These are phyloP conservation scores for Trichopoda pennipes DNA, from an alignment of 2,888 invertebrate genomes.

Conservation along the genomic window DNA sequence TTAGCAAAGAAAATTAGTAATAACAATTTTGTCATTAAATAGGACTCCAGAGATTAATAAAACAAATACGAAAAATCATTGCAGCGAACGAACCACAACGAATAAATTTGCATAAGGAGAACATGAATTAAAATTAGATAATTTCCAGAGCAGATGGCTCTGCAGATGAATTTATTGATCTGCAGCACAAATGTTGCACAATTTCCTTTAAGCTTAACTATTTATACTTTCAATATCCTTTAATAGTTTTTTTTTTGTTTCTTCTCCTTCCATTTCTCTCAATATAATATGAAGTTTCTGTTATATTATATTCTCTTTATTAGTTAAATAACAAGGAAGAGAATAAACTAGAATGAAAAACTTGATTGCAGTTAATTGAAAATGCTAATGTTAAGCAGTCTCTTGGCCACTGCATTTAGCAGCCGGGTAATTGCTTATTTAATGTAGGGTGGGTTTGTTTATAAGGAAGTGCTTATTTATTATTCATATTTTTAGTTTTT, in stretches of 20 bases:
- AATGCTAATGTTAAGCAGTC: slow-evolving; percentile 25
- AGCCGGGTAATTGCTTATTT: not conserved
- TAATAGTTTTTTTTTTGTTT: not conserved
- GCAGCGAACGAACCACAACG: not conserved
- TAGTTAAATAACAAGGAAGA: not conserved
- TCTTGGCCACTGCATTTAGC: not conserved
- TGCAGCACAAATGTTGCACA: slow-evolving; percentile 31
- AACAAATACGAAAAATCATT: slow-evolving; percentile 14
- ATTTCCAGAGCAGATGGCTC: not conserved
- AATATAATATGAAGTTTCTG: not conserved
- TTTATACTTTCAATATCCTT: slow-evolving; percentile 13
- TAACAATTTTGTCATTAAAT: slow-evolving; percentile 15
- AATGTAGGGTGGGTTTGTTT: not conserved
- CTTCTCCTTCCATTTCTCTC: not conserved
- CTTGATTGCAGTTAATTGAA: slow-evolving; percentile 54
- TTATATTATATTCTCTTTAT: not conserved
- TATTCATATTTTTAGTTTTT: slow-evolving; percentile 62
- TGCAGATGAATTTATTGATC: slow-evolving; percentile 38
- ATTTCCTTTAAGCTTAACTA: slow-evolving; percentile 35
- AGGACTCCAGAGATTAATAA: slow-evolving; percentile 52
- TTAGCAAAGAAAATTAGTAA: not conserved
- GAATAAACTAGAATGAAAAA: not conserved
- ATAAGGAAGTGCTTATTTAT: slow-evolving; percentile 51
- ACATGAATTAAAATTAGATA: slow-evolving; percentile 30
- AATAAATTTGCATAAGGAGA: not conserved